Conservation (phyloP, 2,888 invertebrate genomes). For the Lobophora halterata region DNA sequence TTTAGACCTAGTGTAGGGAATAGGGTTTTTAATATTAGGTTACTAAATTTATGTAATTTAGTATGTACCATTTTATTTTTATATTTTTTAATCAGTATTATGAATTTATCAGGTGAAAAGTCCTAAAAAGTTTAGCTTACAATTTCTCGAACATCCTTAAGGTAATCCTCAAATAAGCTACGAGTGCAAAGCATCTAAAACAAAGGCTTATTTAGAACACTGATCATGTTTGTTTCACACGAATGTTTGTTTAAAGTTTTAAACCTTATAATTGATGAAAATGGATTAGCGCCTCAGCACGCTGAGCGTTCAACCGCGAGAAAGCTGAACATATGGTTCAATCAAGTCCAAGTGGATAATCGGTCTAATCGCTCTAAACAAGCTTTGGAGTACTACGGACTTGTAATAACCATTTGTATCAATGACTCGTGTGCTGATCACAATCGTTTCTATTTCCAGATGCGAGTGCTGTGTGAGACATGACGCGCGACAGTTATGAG, state of each 20-base stretch:
- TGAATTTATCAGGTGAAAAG: too few species aligned
- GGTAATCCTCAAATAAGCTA: too few species aligned
- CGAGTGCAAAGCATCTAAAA: conserved; percentile 9
- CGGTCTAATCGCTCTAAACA: conserved; percentile 45
- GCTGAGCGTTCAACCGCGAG: conserved; percentile 20
- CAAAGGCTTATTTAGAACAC: conserved; percentile 21
- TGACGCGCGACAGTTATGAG: conserved; percentile 73
- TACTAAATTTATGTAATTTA: too few species aligned
- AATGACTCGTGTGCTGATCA: conserved; percentile 55
- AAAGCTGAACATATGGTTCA: conserved; percentile 46
- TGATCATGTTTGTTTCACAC: conserved; percentile 58
- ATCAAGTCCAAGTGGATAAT: conserved; percentile 55
- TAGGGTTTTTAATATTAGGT: too few species aligned
- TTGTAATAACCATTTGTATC: conserved; percentile 49
- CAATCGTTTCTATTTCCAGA: conserved; percentile 61
- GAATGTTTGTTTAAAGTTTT: conserved; percentile 52
- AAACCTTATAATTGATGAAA: conserved; percentile 53
- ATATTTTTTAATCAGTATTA: too few species aligned
- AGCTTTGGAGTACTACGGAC: conserved; percentile 46
- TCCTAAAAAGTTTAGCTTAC: too few species aligned
- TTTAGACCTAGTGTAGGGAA: too few species aligned
- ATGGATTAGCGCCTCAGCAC: conserved; percentile 41
- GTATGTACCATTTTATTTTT: too few species aligned
- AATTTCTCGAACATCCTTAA: too few species aligned
- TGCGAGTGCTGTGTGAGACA: conserved; percentile 63